Evolutionary conservation across 2,888 invertebrate species (phyloP).

Genomic region (Pheosia tremula): DNA sequence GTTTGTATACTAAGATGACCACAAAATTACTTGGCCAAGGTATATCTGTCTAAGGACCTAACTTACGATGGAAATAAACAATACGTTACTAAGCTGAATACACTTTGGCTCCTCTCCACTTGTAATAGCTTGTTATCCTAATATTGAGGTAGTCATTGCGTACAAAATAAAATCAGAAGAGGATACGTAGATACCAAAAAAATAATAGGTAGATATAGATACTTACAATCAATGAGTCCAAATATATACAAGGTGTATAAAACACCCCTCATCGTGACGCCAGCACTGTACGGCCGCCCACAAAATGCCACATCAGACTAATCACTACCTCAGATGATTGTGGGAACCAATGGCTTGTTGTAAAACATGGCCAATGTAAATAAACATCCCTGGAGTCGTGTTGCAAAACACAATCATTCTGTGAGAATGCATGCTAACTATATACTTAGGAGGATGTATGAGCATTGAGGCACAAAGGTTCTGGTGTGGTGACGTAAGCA

Average conservation of each 20-base stretch:
- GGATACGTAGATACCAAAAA: too few species aligned
- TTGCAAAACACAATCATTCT: background rate
- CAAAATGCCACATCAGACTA: slow-evolving; percentile 12
- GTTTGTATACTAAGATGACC: too few species aligned
- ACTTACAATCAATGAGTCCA: slow-evolving; percentile 23
- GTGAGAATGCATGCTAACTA: background rate
- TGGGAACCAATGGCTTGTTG: slow-evolving; percentile 21
- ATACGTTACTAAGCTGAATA: too few species aligned
- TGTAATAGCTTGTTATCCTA: too few species aligned
- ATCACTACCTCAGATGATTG: background rate
- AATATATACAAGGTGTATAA: slow-evolving; percentile 14
- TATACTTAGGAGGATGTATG: background rate
- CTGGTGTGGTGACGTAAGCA: background rate
- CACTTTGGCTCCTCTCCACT: too few species aligned
- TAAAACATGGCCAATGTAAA: slow-evolving; percentile 25
- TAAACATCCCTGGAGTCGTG: slow-evolving; percentile 25
- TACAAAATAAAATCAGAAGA: too few species aligned
- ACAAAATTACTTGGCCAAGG: too few species aligned
- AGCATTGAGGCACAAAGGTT: background rate
- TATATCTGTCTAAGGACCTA: too few species aligned
- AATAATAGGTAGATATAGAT: too few species aligned
- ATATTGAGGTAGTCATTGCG: too few species aligned
- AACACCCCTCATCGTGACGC: slow-evolving; percentile 15
- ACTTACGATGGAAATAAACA: too few species aligned
- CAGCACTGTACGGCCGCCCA: background rate